These are phyloP conservation scores for Omphaloscelis lunosa DNA, from an alignment of 2,888 invertebrate genomes.

Conservation along the genomic window DNA sequence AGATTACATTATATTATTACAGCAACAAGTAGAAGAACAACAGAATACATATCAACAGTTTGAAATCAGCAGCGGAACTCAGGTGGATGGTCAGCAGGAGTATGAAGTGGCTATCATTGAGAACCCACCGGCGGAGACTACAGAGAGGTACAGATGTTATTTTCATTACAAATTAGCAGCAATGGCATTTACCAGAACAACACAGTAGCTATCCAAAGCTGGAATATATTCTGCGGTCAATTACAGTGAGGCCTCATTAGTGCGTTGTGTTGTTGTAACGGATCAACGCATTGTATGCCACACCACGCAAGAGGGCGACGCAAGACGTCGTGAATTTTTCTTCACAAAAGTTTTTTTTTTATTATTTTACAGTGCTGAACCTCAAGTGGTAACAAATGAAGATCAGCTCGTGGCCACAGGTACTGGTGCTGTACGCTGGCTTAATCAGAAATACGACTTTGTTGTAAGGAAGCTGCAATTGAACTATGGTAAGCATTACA, in stretches of 20 bases:
- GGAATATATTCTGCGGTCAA: too few species aligned
- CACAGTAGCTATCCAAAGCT: too few species aligned
- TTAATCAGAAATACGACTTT: constrained; percentile 88
- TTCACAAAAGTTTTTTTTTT: too few species aligned
- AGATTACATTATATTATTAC: constrained; percentile 20
- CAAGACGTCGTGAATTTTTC: too few species aligned
- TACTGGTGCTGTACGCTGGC: constrained; percentile 85
- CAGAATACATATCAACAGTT: constrained; percentile 86
- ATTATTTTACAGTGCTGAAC: constrained; percentile 59
- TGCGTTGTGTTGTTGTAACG: too few species aligned
- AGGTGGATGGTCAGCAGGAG: constrained; percentile 82
- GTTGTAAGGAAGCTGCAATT: constrained; percentile 87
- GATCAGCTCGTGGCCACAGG: constrained; percentile 84
- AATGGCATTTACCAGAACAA: too few species aligned
- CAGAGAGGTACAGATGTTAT: constrained; percentile 75
- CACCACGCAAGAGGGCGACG: too few species aligned
- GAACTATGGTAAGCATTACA: constrained; percentile 81
- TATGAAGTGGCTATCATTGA: constrained; percentile 88
- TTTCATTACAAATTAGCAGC: background rate
- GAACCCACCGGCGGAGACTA: constrained; percentile 75
- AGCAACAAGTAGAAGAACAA: constrained; percentile 88
- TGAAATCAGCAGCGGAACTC: constrained; percentile 79
- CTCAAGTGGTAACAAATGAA: constrained; percentile 75
- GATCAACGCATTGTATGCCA: too few species aligned
- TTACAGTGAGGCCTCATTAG: too few species aligned